Base-by-base conservation (phyloP, 2,888 invertebrate genomes). In the Trissolcus japonicus region DNA sequence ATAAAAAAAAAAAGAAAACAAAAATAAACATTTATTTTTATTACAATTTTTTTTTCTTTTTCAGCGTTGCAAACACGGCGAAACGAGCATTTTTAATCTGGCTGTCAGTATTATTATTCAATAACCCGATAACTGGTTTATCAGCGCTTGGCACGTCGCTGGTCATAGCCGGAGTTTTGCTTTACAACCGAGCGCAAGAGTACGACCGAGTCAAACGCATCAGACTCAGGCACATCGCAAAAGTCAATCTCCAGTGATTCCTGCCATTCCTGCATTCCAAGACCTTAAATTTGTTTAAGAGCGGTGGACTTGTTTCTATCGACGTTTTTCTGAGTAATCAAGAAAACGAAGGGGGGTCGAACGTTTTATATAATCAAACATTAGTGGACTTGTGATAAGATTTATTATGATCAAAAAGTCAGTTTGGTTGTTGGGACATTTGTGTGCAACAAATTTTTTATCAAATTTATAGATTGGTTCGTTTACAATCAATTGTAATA, bases 41-140 rank as follows among this genome's bases (percentile, higher is more conserved):
- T 41, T 41, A 2, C 41, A 41, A 13, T n/a, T 80, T 53, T 55
- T 17, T 17, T 14, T 51, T 51, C 1, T 19, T 4, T 85, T 87
- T 80, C 89, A 95, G 95, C 89, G 95, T 95, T 80, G 94, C 94
- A 25, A 95, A 95, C 88, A 95, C 95, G 78, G 94, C 93, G 51
- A 95, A 95, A 88, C 89, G 95, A 83, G 95, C 95, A 53, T 92
- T 94, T 83, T 90, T 95, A 43, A 95, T 95, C 82, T 94, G 94
- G 94, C 88, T 94, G 74, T 94, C 94, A 40, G 92, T 95, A 72
- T 86, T 94, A 79, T 90, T 94, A 86, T 95, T 95, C 87, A 93
- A 93, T 76, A 95, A 95, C 88, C 91, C 93, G 55, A 93, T 95
- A 79, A 95, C 94, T 54, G 89, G 93, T 62, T 89, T 94, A 78